Conservation (phyloP, 2,113 vertebrate genomes). For the Empidonax traillii region DNA sequence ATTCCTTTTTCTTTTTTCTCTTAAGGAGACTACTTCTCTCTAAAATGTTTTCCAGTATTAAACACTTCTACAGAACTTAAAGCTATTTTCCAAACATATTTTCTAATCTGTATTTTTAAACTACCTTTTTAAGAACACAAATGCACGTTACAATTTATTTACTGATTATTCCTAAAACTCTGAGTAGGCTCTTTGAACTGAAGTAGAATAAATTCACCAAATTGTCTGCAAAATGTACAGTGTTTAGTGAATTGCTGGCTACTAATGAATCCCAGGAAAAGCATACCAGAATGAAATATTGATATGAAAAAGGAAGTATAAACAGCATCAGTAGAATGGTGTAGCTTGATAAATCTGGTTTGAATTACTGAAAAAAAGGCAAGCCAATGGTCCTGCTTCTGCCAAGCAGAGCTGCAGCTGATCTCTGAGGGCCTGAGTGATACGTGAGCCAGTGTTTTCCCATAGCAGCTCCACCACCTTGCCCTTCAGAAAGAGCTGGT, state of each 20-base stretch:
- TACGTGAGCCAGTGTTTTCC: fast-evolving
- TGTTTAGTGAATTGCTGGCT: neutral
- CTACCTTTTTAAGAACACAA: neutral
- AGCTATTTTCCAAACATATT: constrained; percentile 6
- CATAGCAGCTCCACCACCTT: neutral
- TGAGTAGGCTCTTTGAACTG: neutral
- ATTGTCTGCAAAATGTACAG: neutral
- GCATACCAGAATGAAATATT: neutral
- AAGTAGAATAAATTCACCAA: constrained; percentile 12
- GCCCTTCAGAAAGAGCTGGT: neutral
- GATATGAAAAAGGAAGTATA: neutral
- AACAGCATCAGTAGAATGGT: neutral
- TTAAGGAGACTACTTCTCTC: neutral
- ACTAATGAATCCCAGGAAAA: neutral
- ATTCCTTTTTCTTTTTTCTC: neutral
- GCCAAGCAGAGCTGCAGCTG: neutral
- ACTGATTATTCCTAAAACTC: constrained; percentile 25
- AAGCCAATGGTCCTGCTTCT: fast-evolving
- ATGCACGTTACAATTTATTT: constrained; percentile 15
- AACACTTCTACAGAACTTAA: neutral
- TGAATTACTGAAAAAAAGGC: neutral
- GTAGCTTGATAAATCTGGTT: neutral
- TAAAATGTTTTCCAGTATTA: neutral
- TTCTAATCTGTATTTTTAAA: neutral
- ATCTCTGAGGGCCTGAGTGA: neutral